A percentile compares a stretch with the other conserved stretches of the same genome.
Evolutionary conservation across 1,140 invertebrate species (phyloP).

Genomic region (Asbolus verrucosus): DNA sequence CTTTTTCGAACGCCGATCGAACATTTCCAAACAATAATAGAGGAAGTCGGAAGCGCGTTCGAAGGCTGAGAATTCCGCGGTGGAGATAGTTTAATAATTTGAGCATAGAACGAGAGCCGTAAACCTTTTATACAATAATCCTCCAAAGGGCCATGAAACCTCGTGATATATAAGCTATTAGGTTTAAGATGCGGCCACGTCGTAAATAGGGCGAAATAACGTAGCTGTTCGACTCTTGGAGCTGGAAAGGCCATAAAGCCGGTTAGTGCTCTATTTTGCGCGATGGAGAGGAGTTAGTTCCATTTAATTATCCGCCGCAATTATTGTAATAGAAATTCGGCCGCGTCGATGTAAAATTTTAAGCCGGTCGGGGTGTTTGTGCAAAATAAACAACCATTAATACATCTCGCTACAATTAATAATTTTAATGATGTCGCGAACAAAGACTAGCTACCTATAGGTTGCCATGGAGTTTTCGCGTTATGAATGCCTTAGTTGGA

Average conservation of each 20-base stretch:
- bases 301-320: conserved; percentile 23
- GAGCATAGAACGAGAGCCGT: conserved; percentile 40
- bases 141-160: conserved; percentile 49
- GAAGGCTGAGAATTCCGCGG: too few relatives aligned
- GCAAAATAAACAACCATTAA: conserved; percentile 43
- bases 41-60: too few relatives aligned
- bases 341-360: conserved; percentile 2
- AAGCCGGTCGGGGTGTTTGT: neutral
- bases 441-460: conserved; percentile 36
- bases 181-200: conserved; percentile 48
- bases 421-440: conserved; percentile 44
- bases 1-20: conserved; percentile 11
- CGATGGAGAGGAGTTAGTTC: conserved; percentile 11
- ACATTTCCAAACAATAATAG: too few relatives aligned
- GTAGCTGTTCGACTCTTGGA: conserved; percentile 46
- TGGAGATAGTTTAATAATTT: neutral
- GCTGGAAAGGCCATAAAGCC: conserved; percentile 40
- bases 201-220: conserved; percentile 53
- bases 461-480: conserved; percentile 38
- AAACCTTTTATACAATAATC: conserved; percentile 52
- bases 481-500: conserved; percentile 39
- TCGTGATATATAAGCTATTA: conserved; percentile 53
- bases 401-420: conserved; percentile 44
- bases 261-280: conserved; percentile 39
- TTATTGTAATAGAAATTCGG: too few relatives aligned